Percentiles rank a stretch among this genome's conserved stretches.
Evolutionary conservation across 2,113 vertebrate species (phyloP).

Genomic region (Micronycteris hirsuta): DNA sequence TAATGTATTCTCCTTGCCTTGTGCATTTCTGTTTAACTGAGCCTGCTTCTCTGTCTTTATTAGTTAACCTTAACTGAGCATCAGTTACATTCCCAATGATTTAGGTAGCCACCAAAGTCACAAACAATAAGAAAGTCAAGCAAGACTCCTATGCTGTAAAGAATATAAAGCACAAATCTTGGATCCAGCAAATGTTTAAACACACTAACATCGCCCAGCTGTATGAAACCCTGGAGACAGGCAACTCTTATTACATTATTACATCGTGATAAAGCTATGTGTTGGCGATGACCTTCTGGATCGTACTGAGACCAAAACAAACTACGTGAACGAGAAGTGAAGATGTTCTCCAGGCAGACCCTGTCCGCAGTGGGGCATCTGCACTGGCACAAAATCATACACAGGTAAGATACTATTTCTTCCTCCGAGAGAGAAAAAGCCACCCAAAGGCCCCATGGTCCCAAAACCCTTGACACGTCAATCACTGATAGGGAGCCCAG

Average conservation of each 20-base stretch:
- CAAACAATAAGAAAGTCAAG: constrained; percentile 90
- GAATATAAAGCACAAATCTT: constrained; percentile 86
- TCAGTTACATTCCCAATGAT: not conserved
- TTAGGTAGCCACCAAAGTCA: constrained; percentile 89
- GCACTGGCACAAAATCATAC: constrained; percentile 84
- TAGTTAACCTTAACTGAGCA: not conserved
- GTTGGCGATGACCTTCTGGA: constrained; percentile 88
- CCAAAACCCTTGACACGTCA: not conserved
- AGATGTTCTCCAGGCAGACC: constrained; percentile 85
- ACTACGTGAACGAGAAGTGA: constrained; percentile 85
- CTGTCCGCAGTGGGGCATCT: constrained; percentile 85
- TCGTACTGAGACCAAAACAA: constrained; percentile 84
- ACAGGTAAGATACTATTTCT: constrained; percentile 77
- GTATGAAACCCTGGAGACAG: constrained; percentile 86
- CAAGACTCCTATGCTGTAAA: constrained; percentile 87
- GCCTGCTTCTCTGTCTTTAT: not conserved
- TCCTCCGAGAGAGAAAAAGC: not conserved
- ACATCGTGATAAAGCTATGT: constrained; percentile 89
- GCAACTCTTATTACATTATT: constrained; percentile 91
- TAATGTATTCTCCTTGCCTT: not conserved
- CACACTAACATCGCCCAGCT: constrained; percentile 86
- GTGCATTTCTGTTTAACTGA: not conserved
- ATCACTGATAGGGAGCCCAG: not conserved
- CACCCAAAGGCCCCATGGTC: not conserved
- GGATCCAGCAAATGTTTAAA: constrained; percentile 88